Evolutionary conservation across 2,113 vertebrate species (phyloP), one percentile per base, ranked within the genome.

Genomic region (Tragelaphus scriptus): DNA sequence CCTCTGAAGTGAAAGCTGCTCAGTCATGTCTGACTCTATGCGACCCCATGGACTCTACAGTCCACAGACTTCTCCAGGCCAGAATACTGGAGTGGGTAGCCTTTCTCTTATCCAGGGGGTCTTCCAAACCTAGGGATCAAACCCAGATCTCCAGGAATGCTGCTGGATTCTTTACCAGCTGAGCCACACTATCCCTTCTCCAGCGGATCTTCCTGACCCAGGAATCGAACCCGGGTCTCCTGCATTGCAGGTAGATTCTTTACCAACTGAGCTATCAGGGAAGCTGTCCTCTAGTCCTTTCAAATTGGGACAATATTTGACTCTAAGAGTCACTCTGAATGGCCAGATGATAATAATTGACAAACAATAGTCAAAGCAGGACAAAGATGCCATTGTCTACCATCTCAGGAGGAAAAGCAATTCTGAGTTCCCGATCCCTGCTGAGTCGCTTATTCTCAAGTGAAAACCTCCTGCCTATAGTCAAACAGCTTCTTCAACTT

Each of bases 191-290:
- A 61, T 61, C 59, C 26, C 26, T 61, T 61, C 59, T 61, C 59
- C 59, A 61, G 11, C 1, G 2, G 26, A 61, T 63, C 1, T 63
- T 63, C 59, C 59, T 28, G 26, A 63, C 63, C 28, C 30, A 65
- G 30, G 30, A 65, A 65, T 32, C 0, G 30, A 32, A 16, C 6
- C 30, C 0, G 1, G 61, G 7, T 65, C 61, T 65, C 30, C 61
- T 32, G 61, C 61, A 32, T 2, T 15, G 30, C 17, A 1, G n/a
- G 65, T 2, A 4, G 65, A 71, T 36, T 71, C n/a, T 71, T 71
- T 36, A 71, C 65, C n/a, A 36, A 2, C n/a, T 71, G n/a, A 71
- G n/a, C n/a, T 21, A 12, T 40, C 10, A 23, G n/a, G 36, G n/a
- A 75, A 71, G 68, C 19, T 79, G 6, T 7, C 16, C 11, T 55